Percentiles rank a stretch among this genome's conserved stretches.
Evolutionary conservation across 2,113 vertebrate species (phyloP).

Genomic region (Festucalex cinctus): DNA sequence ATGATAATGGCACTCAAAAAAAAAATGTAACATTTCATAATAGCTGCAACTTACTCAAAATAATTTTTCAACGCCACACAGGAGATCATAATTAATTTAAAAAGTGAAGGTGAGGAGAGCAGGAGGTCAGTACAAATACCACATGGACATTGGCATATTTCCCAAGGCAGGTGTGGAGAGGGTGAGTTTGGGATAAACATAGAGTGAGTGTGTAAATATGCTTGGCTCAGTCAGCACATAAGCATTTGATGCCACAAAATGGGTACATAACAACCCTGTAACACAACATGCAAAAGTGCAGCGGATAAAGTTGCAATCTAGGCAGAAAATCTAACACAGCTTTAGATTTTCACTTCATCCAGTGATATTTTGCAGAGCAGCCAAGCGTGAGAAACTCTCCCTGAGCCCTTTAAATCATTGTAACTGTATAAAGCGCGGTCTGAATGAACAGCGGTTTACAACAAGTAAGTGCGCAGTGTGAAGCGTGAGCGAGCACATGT

Average conservation of each 20-base stretch:
- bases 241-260: not conserved
- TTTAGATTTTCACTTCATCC: not conserved
- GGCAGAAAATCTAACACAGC: not conserved
- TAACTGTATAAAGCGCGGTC: constrained; percentile 8
- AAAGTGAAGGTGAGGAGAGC: constrained; percentile 57
- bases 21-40: not conserved
- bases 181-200: constrained; percentile 23
- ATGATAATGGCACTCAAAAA: not conserved
- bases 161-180: constrained; percentile 43
- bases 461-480: constrained; percentile 33
- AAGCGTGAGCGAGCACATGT: constrained; percentile 55
- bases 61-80: constrained; percentile 20
- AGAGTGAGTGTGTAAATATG: constrained; percentile 49
- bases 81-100: constrained; percentile 59
- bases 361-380: not conserved
- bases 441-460: constrained; percentile 36
- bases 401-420: constrained; percentile 6
- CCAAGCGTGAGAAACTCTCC: constrained; percentile 7
- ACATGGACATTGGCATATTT: constrained; percentile 23
- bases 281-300: not conserved
- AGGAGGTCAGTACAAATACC: constrained; percentile 8
- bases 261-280: not conserved
- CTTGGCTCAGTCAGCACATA: constrained; percentile 17
- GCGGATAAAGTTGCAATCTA: constrained; percentile 1
- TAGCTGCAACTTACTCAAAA: constrained; percentile 7